Base-by-base conservation (phyloP, 2,888 invertebrate species). In the Mycalesis mineus region DNA sequence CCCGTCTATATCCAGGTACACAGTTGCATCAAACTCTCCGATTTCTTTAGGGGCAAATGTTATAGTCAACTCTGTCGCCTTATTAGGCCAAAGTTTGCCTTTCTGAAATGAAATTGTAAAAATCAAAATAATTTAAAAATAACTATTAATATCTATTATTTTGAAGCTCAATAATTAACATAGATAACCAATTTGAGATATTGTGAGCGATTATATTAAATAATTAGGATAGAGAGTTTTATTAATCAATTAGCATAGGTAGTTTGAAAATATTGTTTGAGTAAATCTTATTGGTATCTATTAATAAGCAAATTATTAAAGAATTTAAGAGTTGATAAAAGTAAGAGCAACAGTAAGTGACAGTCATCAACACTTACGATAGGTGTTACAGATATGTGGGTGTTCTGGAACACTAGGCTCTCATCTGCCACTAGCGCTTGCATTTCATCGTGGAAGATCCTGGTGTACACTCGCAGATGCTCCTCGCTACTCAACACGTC, bases 1-100 rank as follows among this genome's bases (percentile, higher is more conserved):
- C 7, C 93, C 94, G 55, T 91, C 90, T 2, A 93, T 82, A 65
- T 93, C 93, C 61, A 93, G 80, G 77, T 90, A 93, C 0, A 91
- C 91, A 0, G 68, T 77, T n/a, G 84, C 76, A 40, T 80, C 74
- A 65, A 91, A 90, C 41, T 84, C 82, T 9, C 90, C 91, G 49
- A 91, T 86, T 68, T 80, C 78, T 67, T 85, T 78, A 0, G 94
- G 93, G 33, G 77, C 68, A 78, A 93, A 94, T 54, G 88, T 85
- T 58, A 93, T 74, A 0, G 81, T 88, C 56, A 93, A 72, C 55
- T 91, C 90, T 15, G 86, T 80, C 4, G 77, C 67, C 69, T 90
- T 90, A 53, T 90, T 88, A 0, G 93, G 92, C 90, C 92, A 92
- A 29, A 93, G 73, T 67, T 91, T 88, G 17, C 93, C 93, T 61